Percentiles rank a stretch among this genome's conserved stretches.
These are phyloP conservation scores for Cydia amplana DNA, from an alignment of 1,140 invertebrate species.

Conservation along the genomic window DNA sequence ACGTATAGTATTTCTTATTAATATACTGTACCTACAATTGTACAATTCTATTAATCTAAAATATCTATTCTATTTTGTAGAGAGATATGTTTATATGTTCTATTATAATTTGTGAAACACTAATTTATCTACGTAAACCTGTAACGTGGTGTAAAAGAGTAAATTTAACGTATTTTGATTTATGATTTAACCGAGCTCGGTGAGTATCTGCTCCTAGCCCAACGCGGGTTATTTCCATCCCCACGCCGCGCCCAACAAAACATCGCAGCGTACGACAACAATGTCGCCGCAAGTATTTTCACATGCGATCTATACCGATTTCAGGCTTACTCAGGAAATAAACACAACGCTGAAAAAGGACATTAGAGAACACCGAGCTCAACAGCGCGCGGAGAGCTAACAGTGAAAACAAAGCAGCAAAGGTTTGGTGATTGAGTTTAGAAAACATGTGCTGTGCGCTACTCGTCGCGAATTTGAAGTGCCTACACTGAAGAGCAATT, in stretches of 20 bases:
- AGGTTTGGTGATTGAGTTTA: slow-evolving; percentile 2
- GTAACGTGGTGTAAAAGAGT: neutral
- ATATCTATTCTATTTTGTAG: too few relatives aligned
- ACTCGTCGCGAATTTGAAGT: neutral
- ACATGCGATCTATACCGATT: slow-evolving; percentile 1
- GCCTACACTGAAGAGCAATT: neutral
- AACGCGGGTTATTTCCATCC: slow-evolving; percentile 62
- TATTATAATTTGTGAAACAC: too few relatives aligned
- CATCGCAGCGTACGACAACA: slow-evolving; percentile 59
- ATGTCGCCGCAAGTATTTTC: slow-evolving; percentile 47
- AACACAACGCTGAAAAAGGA: slow-evolving; percentile 6
- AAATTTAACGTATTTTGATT: neutral
- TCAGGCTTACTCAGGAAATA: slow-evolving; percentile 16
- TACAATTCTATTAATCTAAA: too few relatives aligned
- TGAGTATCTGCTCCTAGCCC: slow-evolving; percentile 46
- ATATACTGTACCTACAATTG: too few relatives aligned
- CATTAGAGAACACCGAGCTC: neutral
- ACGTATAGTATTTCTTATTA: too few relatives aligned
- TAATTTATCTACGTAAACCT: too few relatives aligned
- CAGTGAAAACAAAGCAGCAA: neutral
- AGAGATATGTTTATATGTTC: too few relatives aligned
- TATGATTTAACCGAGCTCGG: slow-evolving; percentile 37
- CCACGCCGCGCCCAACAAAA: slow-evolving; percentile 52
- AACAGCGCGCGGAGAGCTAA: neutral
- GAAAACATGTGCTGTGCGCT: slow-evolving; percentile 16